Conservation (phyloP, 2,888 invertebrate species). For the Meteorus colon region DNA sequence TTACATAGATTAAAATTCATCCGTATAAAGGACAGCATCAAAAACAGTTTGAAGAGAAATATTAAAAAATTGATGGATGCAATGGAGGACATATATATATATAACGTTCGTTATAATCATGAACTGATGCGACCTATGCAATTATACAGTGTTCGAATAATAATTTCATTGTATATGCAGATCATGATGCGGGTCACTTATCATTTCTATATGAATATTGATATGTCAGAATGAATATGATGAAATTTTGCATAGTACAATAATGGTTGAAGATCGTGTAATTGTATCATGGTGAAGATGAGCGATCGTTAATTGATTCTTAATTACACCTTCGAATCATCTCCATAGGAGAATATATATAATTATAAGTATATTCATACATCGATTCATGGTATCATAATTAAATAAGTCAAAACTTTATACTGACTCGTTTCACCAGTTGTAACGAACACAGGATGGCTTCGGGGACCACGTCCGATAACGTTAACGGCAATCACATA, state of each 20-base stretch:
- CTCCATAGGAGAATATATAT: background rate
- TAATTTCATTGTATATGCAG: background rate
- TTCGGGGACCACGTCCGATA: constrained; percentile 93
- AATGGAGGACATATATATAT: no score
- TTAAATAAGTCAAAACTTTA: constrained; percentile 18
- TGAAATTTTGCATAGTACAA: no score
- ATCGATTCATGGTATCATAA: background rate
- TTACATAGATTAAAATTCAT: constrained; percentile 53
- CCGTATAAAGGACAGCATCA: constrained; percentile 57
- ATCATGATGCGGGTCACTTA: background rate
- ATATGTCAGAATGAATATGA: background rate
- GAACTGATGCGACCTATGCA: background rate
- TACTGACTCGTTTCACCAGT: constrained; percentile 96
- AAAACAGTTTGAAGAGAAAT: constrained; percentile 68
- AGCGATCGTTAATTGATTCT: background rate
- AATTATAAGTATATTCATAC: background rate
- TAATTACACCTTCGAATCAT: background rate
- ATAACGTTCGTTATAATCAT: background rate
- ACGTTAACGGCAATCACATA: constrained; percentile 96
- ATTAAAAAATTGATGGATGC: constrained; percentile 57
- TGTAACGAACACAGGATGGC: constrained; percentile 90
- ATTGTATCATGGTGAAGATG: background rate
- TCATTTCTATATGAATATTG: constrained; percentile 3
- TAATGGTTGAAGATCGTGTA: background rate
- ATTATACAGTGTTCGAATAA: background rate